These are phyloP conservation scores for Gadopsis marmoratus DNA, from an alignment of 2,797 vertebrate genomes.

Conservation along the genomic window DNA sequence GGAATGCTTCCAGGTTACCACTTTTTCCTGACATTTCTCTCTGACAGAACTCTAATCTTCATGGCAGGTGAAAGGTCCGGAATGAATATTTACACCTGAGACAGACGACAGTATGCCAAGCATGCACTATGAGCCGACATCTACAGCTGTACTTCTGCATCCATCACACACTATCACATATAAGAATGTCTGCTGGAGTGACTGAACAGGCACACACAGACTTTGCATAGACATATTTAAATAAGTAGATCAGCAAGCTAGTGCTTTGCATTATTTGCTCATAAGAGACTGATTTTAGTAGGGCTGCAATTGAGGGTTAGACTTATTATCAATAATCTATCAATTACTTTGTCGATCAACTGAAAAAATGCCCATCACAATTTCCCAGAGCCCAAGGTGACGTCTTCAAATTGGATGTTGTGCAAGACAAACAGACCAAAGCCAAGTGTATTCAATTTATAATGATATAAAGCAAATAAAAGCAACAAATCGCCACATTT, in stretches of 20 bases:
- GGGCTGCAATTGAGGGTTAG: not conserved
- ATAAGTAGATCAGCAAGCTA: not conserved
- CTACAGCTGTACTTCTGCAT: constrained; percentile 39
- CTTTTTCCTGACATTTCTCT: constrained; percentile 50
- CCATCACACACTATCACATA: constrained; percentile 28
- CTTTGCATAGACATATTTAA: constrained; percentile 14
- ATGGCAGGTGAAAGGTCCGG: constrained; percentile 55
- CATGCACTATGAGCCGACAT: constrained; percentile 46
- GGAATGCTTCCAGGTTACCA: constrained; percentile 37
- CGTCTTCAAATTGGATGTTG: not conserved
- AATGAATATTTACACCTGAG: constrained; percentile 53
- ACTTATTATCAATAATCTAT: not conserved
- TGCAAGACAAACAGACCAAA: not conserved
- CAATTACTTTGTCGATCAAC: not conserved
- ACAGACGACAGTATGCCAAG: constrained; percentile 24
- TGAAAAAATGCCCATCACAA: not conserved
- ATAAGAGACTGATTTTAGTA: not conserved
- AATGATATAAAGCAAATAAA: not conserved
- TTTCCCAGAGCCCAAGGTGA: not conserved
- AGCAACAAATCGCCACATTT: not conserved
- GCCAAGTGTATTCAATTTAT: not conserved
- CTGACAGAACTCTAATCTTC: constrained; percentile 27
- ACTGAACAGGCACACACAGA: not conserved
- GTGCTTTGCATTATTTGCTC: not conserved
- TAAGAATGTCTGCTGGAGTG: constrained; percentile 8